A percentile compares a stretch with the other conserved stretches of the same genome.
phyloP scores from a whole-genome alignment of 1,140 invertebrate genomes.

The Cotesia glomerata region DNA sequence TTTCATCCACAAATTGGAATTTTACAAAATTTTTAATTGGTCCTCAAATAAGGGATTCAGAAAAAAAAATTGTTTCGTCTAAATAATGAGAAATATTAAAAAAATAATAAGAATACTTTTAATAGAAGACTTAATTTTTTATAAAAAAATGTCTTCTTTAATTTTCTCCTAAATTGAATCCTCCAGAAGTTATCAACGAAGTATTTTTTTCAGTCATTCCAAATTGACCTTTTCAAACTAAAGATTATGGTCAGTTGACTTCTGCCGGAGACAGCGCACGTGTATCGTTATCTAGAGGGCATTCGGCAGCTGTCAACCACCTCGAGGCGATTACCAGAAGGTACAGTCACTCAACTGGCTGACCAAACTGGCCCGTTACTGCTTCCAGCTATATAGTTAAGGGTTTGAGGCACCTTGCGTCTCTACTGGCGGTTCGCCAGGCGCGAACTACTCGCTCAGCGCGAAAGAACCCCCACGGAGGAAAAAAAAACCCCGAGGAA shows the following conservation, averaged over 20 bases:
- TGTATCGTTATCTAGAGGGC: conserved; percentile 1
- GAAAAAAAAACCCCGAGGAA: not conserved
- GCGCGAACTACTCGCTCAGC: conserved; percentile 53
- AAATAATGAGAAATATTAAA: too few species aligned
- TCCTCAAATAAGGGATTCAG: too few species aligned
- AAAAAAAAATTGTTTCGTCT: too few species aligned
- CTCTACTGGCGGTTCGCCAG: conserved; percentile 35
- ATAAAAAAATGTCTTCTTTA: too few species aligned
- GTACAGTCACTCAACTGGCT: not conserved
- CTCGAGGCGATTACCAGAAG: not conserved
- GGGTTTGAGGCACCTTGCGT: not conserved
- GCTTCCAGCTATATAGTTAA: conserved; percentile 25
- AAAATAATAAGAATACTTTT: too few species aligned
- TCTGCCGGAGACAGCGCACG: not conserved
- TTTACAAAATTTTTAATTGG: too few species aligned
- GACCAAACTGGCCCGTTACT: conserved; percentile 53
- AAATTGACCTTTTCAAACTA: not conserved
- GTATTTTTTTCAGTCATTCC: too few species aligned
- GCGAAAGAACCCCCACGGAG: conserved; percentile 40
- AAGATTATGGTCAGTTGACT: not conserved
- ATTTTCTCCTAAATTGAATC: too few species aligned
- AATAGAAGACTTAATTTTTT: too few species aligned
- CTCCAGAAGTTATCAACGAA: too few species aligned
- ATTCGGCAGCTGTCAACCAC: conserved; percentile 23
- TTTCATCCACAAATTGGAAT: too few species aligned